Base-by-base conservation (phyloP, 2,797 vertebrate species). In the Megalops cyprinoides region DNA sequence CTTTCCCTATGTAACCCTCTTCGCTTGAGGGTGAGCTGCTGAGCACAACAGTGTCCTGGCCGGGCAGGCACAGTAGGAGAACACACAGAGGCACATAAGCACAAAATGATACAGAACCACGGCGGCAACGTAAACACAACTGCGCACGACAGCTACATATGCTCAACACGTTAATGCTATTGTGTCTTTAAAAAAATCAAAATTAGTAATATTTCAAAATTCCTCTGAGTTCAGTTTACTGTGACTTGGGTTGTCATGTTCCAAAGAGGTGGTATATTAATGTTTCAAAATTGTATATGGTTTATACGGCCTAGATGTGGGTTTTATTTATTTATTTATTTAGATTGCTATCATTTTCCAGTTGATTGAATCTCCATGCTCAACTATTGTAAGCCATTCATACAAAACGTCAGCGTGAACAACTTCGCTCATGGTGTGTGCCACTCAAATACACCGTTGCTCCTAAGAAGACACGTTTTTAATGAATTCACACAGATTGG, bases 1-100 rank as follows among this genome's bases (percentile, higher is more conserved):
- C 87, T 93, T 93, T 94, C 92, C 93, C 89, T 91, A 92, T 96
- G 95, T 94, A 95, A 94, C 92, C 91, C 86, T 88, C 73, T 82
- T 91, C 90, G 91, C 28, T 92, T 89, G 88, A 86, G 37, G 42
- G 34, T 82, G 82, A 91, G 87, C 83, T 76, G 20, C 80, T 76
- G 76, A 20, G n/a, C 78, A 79, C 84, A 77, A 37, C 69, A 81
- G 79, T 76, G 71, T 79, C 74, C 77, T 69, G 46, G 84, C 46
- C 46, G 28, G 39, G 79, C 75, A 39, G 51, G 39, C 71, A 60
- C 37, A 56, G 62, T 0, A 31, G 15, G n/a, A 49, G 49, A 20
- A 1, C 44, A 79, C 58, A 79, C 60, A 83, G 10, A 71, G 20
- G 53, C 58, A 46, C 10, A 76, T 39, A 25, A 44, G 14, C 34